phyloP scores from a whole-genome alignment of 2,888 invertebrate genomes.

The Alcis repandata region DNA sequence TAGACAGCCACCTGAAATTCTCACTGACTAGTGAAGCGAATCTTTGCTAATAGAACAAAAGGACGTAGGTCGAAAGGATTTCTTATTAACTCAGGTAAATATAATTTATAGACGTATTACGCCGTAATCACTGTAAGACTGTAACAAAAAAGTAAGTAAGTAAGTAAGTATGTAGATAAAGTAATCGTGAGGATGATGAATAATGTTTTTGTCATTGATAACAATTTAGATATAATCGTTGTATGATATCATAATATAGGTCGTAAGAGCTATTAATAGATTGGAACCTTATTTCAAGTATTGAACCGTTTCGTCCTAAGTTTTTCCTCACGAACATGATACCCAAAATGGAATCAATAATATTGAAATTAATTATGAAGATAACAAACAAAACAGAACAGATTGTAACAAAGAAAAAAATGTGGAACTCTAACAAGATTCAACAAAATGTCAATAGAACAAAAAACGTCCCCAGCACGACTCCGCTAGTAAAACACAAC shows the following conservation, averaged over 20 bases:
- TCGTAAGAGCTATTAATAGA: background rate
- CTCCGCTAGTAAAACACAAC: conserved; percentile 50
- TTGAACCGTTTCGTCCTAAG: background rate
- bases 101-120: no score
- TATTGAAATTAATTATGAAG: background rate
- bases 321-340: no score
- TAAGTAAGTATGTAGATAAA: no score
- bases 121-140: no score
- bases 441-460: conserved; percentile 17
- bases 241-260: conserved; percentile 9
- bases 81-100: no score
- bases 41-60: conserved; percentile 45
- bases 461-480: conserved; percentile 37
- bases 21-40: conserved; percentile 50
- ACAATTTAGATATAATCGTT: background rate
- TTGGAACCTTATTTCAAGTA: background rate
- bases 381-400: background rate
- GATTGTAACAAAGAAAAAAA: conserved; percentile 15
- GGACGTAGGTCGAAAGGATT: no score
- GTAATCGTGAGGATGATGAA: background rate
- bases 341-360: no score
- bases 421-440: conserved; percentile 10
- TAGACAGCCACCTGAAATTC: conserved; percentile 63
- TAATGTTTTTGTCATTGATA: conserved; percentile 11
- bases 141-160: no score